Evolutionary conservation across 2,888 invertebrate genomes (phyloP).

Genomic region (Drosophila anomelani): DNA sequence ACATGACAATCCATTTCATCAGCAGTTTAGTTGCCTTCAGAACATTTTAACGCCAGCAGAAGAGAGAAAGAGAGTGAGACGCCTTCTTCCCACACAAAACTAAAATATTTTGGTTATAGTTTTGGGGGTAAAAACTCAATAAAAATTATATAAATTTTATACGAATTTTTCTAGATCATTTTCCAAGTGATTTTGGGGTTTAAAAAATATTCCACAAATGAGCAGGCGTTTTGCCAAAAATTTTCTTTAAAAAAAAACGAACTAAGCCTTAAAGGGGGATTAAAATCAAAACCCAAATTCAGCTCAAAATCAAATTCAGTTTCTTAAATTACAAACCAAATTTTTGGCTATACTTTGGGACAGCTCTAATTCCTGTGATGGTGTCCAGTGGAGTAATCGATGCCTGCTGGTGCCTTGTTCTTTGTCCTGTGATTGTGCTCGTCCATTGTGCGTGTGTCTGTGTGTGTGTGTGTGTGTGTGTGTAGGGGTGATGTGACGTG

Average conservation of each 20-base stretch:
- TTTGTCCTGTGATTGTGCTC: constrained; percentile 17
- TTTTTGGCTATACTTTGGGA: neutral
- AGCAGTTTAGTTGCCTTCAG: constrained; percentile 81
- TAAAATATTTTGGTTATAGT: neutral
- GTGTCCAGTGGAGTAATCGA: constrained; percentile 29
- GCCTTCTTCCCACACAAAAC: neutral
- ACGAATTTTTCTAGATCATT: neutral
- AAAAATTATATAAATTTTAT: neutral
- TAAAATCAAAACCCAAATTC: no score
- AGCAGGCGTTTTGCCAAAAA: neutral
- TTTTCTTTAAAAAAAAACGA: neutral
- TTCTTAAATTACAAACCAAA: neutral
- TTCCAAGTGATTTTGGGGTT: neutral
- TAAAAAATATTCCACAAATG: neutral
- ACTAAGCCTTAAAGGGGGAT: no score
- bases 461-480: neutral
- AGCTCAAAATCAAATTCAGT: neutral
- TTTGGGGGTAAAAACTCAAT: neutral
- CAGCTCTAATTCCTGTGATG: neutral
- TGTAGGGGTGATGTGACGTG: neutral
- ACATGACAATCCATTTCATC: constrained; percentile 84
- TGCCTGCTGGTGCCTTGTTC: constrained; percentile 15
- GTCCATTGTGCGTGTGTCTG: neutral
- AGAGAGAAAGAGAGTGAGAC: constrained; percentile 1
- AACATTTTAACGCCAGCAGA: constrained; percentile 60